A percentile compares a stretch with the other conserved stretches of the same genome.
Conservation (phyloP, 1,140 invertebrate genomes). For the Drosophila sulfurigaster region DNA sequence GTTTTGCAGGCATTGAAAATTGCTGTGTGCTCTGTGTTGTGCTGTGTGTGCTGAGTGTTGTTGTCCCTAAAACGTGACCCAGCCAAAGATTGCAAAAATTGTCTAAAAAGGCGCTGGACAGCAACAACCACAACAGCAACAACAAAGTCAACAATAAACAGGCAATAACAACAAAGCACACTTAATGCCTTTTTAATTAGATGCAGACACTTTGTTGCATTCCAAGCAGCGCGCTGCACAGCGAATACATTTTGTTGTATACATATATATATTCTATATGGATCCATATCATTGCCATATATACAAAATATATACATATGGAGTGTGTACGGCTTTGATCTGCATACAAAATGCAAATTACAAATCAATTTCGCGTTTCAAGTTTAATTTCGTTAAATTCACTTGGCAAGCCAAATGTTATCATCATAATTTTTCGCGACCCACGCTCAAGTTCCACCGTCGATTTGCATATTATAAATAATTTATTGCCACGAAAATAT, state of each 20-base stretch:
- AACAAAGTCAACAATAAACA: conserved; percentile 18
- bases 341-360: conserved; percentile 82
- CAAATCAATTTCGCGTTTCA: conserved; percentile 79
- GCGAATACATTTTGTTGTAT: conserved; percentile 17
- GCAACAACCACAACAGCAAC: conserved; percentile 39
- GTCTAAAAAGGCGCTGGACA: conserved; percentile 54
- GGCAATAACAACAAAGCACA: conserved; percentile 5
- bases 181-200: conserved; percentile 81
- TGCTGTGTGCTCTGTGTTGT: conserved; percentile 7
- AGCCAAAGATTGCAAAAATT: conserved; percentile 74
- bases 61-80: conserved; percentile 73
- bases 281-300: conserved; percentile 7
- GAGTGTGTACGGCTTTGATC: conserved; percentile 62
- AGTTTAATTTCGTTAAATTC: conserved; percentile 76
- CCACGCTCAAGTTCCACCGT: conserved; percentile 32
- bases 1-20: conserved; percentile 66
- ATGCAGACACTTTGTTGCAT: conserved; percentile 75
- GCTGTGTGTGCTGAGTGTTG: background rate
- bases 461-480: conserved; percentile 81
- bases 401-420: conserved; percentile 54
- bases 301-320: conserved; percentile 21
- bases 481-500: conserved; percentile 82
- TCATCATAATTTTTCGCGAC: conserved; percentile 59
- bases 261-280: conserved; percentile 32
- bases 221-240: conserved; percentile 48